A percentile compares a stretch with the other conserved stretches of the same genome.
phyloP scores from a whole-genome alignment of 2,113 vertebrate genomes.

The Rhabdornis inornatus region DNA sequence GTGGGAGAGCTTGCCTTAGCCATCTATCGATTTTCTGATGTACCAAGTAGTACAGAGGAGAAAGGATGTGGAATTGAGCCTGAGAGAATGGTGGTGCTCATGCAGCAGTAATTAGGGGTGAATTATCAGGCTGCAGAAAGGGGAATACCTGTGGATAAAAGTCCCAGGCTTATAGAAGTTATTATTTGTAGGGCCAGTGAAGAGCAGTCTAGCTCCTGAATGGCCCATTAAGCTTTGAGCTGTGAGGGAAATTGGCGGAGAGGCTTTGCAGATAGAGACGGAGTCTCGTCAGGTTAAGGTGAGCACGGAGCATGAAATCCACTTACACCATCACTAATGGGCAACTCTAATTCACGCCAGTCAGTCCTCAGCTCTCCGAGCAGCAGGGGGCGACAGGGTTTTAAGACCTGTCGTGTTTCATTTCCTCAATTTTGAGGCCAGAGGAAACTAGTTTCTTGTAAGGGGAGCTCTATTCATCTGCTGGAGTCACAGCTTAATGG shows the following conservation, averaged over 20 bases:
- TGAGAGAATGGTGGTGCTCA: neutral
- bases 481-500: neutral
- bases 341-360: neutral
- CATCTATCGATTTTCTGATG: conserved; percentile 31
- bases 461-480: neutral
- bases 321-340: neutral
- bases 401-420: neutral
- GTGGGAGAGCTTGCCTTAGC: neutral
- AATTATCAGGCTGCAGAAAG: conserved; percentile 17
- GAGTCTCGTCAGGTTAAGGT: neutral
- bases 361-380: neutral
- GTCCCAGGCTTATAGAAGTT: conserved; percentile 17
- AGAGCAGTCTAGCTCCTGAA: neutral
- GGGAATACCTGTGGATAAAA: conserved; percentile 4
- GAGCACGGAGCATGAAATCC: neutral
- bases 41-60: neutral
- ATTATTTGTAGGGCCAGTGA: conserved; percentile 15
- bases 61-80: neutral
- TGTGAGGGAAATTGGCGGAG: neutral
- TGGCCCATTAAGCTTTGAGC: conserved; percentile 33
- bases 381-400: neutral
- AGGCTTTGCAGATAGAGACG: neutral
- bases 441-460: neutral
- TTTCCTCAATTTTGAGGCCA: neutral
- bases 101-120: conserved; percentile 27